These are phyloP conservation scores for Bergia sp. DNA, from an alignment of 92 coral and sea anemone genomes.

Conservation along the genomic window DNA sequence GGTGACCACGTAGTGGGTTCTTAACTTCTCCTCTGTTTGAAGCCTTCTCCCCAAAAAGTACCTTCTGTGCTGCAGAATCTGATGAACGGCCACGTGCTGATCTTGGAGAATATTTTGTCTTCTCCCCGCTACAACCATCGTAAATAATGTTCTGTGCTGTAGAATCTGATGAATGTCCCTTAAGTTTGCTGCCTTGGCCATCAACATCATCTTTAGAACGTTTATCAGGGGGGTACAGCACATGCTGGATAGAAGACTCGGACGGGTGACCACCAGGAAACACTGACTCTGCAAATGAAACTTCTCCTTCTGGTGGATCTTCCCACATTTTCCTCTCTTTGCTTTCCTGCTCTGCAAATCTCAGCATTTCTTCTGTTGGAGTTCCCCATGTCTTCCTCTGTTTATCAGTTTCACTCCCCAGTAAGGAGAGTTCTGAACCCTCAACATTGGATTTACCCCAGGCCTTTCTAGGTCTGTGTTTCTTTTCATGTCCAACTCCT, in stretches of 20 bases:
- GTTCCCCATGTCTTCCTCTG: conserved; percentile 65
- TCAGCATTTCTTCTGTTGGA: conserved; percentile 37
- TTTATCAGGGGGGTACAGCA: conserved; percentile 52
- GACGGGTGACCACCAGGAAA: conserved; percentile 78
- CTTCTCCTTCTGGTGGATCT: conserved; percentile 52
- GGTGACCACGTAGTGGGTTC: conserved; percentile 29
- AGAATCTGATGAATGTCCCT: conserved; percentile 23
- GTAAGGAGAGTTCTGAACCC: not conserved
- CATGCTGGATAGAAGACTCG: conserved; percentile 81
- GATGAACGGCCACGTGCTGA: conserved; percentile 60
- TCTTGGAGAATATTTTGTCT: not conserved
- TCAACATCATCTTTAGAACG: not conserved
- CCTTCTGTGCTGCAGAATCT: conserved; percentile 64
- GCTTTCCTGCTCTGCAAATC: conserved; percentile 46
- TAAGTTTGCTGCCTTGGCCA: not conserved
- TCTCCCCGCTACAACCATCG: not conserved
- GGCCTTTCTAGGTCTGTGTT: not conserved
- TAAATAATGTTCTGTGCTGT: conserved; percentile 11
- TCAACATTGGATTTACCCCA: not conserved
- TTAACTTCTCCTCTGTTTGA: not conserved
- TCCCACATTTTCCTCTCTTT: conserved; percentile 79
- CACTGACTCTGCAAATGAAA: conserved; percentile 62
- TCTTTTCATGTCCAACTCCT: not conserved
- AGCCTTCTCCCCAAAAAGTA: conserved; percentile 50
- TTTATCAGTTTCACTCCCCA: conserved; percentile 23